Percentiles rank a stretch among this genome's conserved stretches.
phyloP scores from a whole-genome alignment of 1,140 invertebrate genomes.

The Pachypeltis micranthus region DNA sequence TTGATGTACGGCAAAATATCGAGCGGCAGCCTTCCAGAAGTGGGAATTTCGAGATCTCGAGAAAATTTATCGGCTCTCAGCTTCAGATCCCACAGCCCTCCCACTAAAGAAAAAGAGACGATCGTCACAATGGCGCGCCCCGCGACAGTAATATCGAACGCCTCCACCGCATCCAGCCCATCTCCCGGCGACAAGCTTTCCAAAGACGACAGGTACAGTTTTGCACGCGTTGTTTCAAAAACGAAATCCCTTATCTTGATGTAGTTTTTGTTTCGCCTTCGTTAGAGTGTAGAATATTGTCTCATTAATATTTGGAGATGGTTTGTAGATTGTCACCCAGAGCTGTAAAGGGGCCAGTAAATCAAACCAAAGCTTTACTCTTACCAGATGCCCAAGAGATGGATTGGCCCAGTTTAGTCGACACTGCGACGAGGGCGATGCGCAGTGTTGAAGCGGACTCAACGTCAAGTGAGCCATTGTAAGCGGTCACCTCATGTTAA shows the following conservation, averaged over 20 bases:
- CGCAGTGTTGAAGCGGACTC: conserved; percentile 38
- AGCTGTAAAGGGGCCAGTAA: conserved; percentile 29
- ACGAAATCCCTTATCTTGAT: neutral
- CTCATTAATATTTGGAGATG: neutral
- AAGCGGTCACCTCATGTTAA: no score
- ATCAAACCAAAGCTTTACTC: conserved; percentile 33
- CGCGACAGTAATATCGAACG: conserved; percentile 56
- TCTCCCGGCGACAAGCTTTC: conserved; percentile 43
- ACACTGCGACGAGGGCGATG: conserved; percentile 61
- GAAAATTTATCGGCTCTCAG: conserved; percentile 19
- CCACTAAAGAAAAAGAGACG: conserved; percentile 37
- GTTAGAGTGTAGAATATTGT: neutral
- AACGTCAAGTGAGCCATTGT: neutral
- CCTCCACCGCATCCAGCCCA: conserved; percentile 48
- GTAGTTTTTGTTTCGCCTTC: neutral
- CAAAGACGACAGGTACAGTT: conserved; percentile 49
- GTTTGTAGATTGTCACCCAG: conserved; percentile 37
- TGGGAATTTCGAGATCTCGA: conserved; percentile 16
- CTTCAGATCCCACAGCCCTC: conserved; percentile 12
- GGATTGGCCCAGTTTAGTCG: conserved; percentile 65
- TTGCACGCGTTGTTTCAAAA: neutral
- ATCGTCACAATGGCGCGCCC: conserved; percentile 59
- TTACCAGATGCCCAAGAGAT: conserved; percentile 47
- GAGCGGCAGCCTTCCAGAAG: neutral
- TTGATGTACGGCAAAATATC: neutral